phyloP scores from a whole-genome alignment of 2,797 vertebrate species.

The Lutjanus campechanus region DNA sequence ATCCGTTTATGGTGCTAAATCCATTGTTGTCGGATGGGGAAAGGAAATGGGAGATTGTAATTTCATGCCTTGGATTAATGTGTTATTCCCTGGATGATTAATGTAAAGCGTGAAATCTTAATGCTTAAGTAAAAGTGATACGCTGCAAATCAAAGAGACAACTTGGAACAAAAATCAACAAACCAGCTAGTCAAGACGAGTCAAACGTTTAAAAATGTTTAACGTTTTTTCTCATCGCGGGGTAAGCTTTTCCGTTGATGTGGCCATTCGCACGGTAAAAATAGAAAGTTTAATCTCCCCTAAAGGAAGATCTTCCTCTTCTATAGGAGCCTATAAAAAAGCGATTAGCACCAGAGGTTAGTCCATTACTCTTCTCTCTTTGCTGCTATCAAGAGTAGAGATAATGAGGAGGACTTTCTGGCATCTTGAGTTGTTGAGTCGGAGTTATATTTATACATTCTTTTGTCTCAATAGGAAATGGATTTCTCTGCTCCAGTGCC shows the following conservation, averaged over 20 bases:
- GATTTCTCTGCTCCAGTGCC: constrained; percentile 61
- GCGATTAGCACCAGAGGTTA: constrained; percentile 80
- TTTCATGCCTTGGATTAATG: constrained; percentile 87
- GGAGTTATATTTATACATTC: constrained; percentile 81
- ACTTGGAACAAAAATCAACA: constrained; percentile 59
- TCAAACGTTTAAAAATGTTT: constrained; percentile 32
- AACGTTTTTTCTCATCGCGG: constrained; percentile 6
- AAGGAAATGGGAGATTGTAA: constrained; percentile 78
- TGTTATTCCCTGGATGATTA: constrained; percentile 81
- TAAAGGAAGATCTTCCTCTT: constrained; percentile 59
- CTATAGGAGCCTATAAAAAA: constrained; percentile 75
- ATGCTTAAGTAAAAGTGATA: constrained; percentile 76
- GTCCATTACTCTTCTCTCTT: constrained; percentile 83
- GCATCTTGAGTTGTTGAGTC: constrained; percentile 64
- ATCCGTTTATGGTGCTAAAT: constrained; percentile 82
- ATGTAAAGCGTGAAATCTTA: constrained; percentile 81
- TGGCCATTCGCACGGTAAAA: constrained; percentile 65
- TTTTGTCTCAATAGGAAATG: constrained; percentile 77
- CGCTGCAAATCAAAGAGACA: constrained; percentile 61
- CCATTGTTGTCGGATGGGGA: constrained; percentile 77
- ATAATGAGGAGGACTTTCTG: constrained; percentile 77
- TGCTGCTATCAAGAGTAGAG: constrained; percentile 72
- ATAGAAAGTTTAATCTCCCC: constrained; percentile 77
- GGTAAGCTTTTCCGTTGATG: constrained; percentile 28
- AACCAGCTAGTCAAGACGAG: constrained; percentile 52